Evolutionary conservation across 2,888 invertebrate species (phyloP), one percentile per base, ranked within the genome.

Genomic region (Pollenia labialis): DNA sequence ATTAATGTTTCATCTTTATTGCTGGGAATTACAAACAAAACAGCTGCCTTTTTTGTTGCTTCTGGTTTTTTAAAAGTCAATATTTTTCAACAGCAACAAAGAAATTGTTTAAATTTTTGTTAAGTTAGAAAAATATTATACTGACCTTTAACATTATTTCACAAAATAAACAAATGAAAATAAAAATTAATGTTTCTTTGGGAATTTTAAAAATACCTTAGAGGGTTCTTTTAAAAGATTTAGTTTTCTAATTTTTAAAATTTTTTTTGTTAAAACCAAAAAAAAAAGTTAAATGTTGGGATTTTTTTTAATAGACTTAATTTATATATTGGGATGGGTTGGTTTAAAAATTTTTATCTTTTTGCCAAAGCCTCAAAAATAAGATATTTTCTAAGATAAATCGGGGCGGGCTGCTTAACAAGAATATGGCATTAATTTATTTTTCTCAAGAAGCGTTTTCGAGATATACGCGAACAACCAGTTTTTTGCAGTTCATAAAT

Each of bases 11-110:
- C 32, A 40, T 23, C n/a, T 71, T 40, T 48, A 42, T 54, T 18
- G 48, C 54, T 83, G 83, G 64, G 80, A 86, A 83, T 56, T 44
- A 58, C 58, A 86, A 80, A 86, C 58, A 83, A 76, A 83, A 64
- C 66, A 72, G 76, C 75, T 86, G 81, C 58, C 7, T 23, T 14
- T 1, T 32, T 16, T 9, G 18, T 12, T 74, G 66, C 56, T 40
- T 16, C 52, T 69, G 11, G 52, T 50, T 8, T 50, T 52, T 18
- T 2, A 42, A 10, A 69, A 6, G 44, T 40, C 32, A 16, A 23
- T 52, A 6, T 50, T 50, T n/a, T 44, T 52, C 7, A 50, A 40
- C 48, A 58, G 12, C 42, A 12, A 62, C 8, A 64, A 80, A 50
- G 46, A 56, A 54, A 56, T 72, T 75, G 1, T 80, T 54, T 18